Evolutionary conservation across 2,797 vertebrate genomes (phyloP).

Genomic region (Pagetopsis macropterus): DNA sequence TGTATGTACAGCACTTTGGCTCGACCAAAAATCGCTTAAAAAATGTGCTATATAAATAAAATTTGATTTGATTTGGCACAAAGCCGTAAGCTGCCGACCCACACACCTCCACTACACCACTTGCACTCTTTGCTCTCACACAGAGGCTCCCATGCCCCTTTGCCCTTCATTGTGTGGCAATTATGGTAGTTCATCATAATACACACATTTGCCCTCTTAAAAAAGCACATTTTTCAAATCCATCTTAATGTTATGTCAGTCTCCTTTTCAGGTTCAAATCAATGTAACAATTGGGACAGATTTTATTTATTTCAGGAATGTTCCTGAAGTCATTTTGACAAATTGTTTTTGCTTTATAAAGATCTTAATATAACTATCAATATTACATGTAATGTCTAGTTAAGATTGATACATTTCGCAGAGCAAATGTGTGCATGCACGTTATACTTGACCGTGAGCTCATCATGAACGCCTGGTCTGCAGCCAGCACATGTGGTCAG

Average conservation of each 20-base stretch:
- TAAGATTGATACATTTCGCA: conserved; percentile 40
- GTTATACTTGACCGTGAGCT: conserved; percentile 59
- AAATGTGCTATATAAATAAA: too few species aligned
- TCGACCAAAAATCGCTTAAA: too few species aligned
- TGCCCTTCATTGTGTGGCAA: conserved; percentile 34
- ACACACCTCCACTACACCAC: conserved; percentile 22
- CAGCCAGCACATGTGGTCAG: conserved; percentile 75
- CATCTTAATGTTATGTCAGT: background rate
- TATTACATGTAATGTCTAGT: conserved; percentile 17
- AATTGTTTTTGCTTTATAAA: background rate
- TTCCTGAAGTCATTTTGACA: conserved; percentile 1
- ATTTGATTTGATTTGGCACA: conserved; percentile 11
- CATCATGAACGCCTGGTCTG: conserved; percentile 60
- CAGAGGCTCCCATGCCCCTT: conserved; percentile 29
- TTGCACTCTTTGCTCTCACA: conserved; percentile 33
- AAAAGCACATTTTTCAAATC: conserved; percentile 7
- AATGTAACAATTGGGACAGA: background rate
- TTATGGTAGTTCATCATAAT: conserved; percentile 4
- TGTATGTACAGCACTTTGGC: too few species aligned
- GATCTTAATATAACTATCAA: conserved; percentile 7
- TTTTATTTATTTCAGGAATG: background rate
- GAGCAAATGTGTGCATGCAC: conserved; percentile 46
- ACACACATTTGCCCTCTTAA: background rate
- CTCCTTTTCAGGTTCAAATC: background rate
- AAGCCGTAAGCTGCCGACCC: conserved; percentile 24